Evolutionary conservation across 1,140 invertebrate species (phyloP).

Genomic region (Drosophila ananassae): DNA sequence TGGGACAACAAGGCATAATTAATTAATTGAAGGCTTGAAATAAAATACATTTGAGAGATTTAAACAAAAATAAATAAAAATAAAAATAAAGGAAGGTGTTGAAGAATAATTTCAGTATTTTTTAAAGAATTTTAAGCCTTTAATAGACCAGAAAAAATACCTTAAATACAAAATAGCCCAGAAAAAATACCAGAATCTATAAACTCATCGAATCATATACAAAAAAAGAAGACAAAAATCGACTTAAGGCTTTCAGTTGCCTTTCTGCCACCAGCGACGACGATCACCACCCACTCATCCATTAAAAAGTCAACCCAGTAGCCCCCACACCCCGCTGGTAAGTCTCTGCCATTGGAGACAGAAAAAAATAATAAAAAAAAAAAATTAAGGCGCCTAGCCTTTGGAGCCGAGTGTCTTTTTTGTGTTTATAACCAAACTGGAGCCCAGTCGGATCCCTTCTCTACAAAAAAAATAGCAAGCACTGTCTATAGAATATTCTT

Average conservation of each 20-base stretch:
- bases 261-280: conserved; percentile 11
- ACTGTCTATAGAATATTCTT: conserved; percentile 18
- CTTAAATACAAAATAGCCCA: conserved; percentile 10
- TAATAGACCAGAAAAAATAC: conserved; percentile 23
- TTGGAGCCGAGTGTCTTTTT: conserved; percentile 11
- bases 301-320: neutral
- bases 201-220: neutral
- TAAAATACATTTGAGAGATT: no score
- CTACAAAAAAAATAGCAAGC: neutral
- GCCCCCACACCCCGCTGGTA: neutral
- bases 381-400: neutral
- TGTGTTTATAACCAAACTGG: conserved; percentile 25
- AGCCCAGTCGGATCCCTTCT: conserved; percentile 3
- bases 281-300: conserved; percentile 1
- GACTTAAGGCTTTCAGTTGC: conserved; percentile 15
- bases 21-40: neutral
- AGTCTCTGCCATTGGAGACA: conserved; percentile 10
- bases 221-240: conserved; percentile 24
- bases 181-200: conserved; percentile 27
- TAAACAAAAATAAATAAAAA: neutral
- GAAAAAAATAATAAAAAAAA: conserved; percentile 21
- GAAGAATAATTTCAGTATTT: no score
- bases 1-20: neutral
- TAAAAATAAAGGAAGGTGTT: no score
- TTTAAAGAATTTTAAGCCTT: no score